Evolutionary conservation across 1,140 invertebrate species (phyloP).

Genomic region (Drosophila gunungcola): DNA sequence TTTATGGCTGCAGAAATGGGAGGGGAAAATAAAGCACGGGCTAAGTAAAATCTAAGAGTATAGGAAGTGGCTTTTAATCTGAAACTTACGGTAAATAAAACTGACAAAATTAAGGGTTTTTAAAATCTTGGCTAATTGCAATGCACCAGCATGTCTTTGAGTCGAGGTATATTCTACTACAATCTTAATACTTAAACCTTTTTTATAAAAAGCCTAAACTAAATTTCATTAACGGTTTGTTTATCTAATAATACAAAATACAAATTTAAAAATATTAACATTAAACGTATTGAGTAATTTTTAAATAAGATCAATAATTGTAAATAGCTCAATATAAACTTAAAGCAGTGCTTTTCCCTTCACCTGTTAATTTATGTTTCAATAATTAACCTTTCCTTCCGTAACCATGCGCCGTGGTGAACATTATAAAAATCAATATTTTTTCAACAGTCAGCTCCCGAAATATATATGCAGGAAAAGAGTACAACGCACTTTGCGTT

Average conservation of each 20-base stretch:
- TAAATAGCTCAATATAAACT: too few relatives aligned
- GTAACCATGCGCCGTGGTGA: constrained; percentile 32
- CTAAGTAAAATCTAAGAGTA: constrained; percentile 1
- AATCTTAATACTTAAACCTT: too few relatives aligned
- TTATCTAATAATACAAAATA: too few relatives aligned
- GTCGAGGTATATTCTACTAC: too few relatives aligned
- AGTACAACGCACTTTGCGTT: constrained; percentile 77
- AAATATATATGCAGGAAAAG: constrained; percentile 19
- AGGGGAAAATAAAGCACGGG: neutral
- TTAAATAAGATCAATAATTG: too few relatives aligned
- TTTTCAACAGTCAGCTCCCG: constrained; percentile 23
- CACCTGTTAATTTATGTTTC: neutral
- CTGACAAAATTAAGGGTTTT: too few relatives aligned
- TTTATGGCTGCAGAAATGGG: constrained; percentile 7
- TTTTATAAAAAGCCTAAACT: too few relatives aligned
- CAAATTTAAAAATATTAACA: too few relatives aligned
- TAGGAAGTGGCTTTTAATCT: neutral
- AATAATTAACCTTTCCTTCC: constrained; percentile 6
- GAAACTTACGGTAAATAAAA: neutral
- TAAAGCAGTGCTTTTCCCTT: neutral
- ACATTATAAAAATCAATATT: constrained; percentile 46
- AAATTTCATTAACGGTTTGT: too few relatives aligned
- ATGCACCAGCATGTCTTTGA: too few relatives aligned
- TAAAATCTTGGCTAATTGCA: too few relatives aligned
- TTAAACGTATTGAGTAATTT: too few relatives aligned